These are phyloP conservation scores for Lynx canadensis DNA, from an alignment of 2,113 vertebrate species.

Conservation along the genomic window DNA sequence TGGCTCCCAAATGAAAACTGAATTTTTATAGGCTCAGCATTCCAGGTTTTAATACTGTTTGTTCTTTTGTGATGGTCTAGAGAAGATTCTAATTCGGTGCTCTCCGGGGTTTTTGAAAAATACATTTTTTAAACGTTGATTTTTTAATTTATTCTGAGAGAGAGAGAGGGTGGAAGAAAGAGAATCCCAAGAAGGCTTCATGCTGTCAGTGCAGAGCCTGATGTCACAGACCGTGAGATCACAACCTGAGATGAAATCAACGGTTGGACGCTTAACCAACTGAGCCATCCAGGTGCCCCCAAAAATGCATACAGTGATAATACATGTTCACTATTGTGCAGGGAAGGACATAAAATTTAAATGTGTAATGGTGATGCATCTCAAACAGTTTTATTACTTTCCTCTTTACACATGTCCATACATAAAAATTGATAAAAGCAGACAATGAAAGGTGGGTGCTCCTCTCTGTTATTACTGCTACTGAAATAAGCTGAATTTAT, in stretches of 20 bases:
- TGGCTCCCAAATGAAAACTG: not conserved
- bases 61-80: not conserved
- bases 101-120: not conserved
- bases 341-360: not conserved
- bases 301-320: not conserved
- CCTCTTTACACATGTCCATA: not conserved
- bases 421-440: not conserved
- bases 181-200: too few relatives aligned
- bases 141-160: too few relatives aligned
- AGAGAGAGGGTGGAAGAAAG: too few relatives aligned
- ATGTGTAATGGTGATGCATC: not conserved
- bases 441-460: not conserved
- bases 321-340: not conserved
- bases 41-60: not conserved
- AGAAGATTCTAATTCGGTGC: not conserved
- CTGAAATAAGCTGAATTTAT: slow-evolving; percentile 23
- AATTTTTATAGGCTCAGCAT: not conserved
- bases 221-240: too few relatives aligned
- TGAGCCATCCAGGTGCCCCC: too few relatives aligned
- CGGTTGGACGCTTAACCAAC: too few relatives aligned
- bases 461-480: not conserved
- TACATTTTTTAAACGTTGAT: not conserved
- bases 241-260: too few relatives aligned
- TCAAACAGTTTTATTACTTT: not conserved
- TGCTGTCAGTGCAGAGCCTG: too few relatives aligned